These are phyloP conservation scores for Drosophila acutilabella DNA, from an alignment of 2,888 invertebrate genomes.

Conservation along the genomic window DNA sequence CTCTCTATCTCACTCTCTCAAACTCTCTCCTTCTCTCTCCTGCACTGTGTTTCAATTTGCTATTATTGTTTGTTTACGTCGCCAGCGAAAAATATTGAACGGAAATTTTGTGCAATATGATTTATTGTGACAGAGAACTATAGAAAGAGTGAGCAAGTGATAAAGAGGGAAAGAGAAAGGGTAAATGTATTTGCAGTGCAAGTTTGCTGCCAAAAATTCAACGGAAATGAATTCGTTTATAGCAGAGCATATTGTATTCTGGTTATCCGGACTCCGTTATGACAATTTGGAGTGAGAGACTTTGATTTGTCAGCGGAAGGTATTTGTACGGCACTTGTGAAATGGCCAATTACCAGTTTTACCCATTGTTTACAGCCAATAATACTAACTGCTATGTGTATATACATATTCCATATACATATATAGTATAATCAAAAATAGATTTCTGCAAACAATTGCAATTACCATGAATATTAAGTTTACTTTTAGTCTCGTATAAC, in stretches of 20 bases:
- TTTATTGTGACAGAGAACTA: slow-evolving; percentile 51
- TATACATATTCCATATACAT: too few species aligned
- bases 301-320: slow-evolving; percentile 58
- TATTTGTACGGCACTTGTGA: slow-evolving; percentile 62
- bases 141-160: neutral
- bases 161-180: neutral
- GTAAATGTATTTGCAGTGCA: slow-evolving; percentile 33
- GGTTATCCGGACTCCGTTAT: slow-evolving; percentile 71
- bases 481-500: neutral
- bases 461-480: neutral
- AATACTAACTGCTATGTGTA: neutral
- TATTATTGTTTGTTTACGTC: slow-evolving; percentile 72
- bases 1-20: slow-evolving; percentile 2
- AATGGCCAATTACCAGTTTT: slow-evolving; percentile 61
- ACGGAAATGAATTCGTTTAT: slow-evolving; percentile 79
- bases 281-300: slow-evolving; percentile 44
- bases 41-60: slow-evolving; percentile 66
- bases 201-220: slow-evolving; percentile 69
- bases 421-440: slow-evolving; percentile 3
- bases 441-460: slow-evolving; percentile 24
- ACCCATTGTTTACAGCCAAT: slow-evolving; percentile 18
- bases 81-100: slow-evolving; percentile 75
- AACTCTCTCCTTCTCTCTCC: neutral
- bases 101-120: slow-evolving; percentile 77
- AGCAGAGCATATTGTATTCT: slow-evolving; percentile 75